Evolutionary conservation across 92 coral and sea anemone genomes (phyloP), one percentile per base, ranked within the genome.

Genomic region (Umimayanthus chanpuru): DNA sequence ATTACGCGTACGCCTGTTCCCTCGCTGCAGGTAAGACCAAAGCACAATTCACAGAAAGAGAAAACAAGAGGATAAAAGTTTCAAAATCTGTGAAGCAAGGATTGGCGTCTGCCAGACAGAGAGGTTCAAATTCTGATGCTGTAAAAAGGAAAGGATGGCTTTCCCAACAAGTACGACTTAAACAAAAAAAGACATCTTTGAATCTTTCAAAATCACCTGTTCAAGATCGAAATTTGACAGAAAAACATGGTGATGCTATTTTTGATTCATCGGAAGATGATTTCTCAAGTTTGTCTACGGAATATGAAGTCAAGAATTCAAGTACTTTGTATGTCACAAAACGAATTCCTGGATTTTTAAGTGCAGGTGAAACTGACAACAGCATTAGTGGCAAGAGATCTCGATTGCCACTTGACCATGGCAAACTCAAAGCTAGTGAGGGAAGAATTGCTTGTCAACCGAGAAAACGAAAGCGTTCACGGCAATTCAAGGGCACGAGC

Each of bases 1-100:
- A 92, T 79, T 94, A 90, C 53, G 97, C 97, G 1, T 91, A 68
- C 39, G 95, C 95, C 0, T 92, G 97, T 76, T 89, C 88, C 11
- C 72, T 92, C 26, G 92, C 95, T 18, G 65, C 47, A 49, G 29
- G 78, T 30, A 73, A 86, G 20, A 71, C 79, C 47, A 72, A 75
- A 44, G 73, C 73, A 44, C 71, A 36, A 20, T 25, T 81, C 28
- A 49, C 81, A 0, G 83, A 82, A 23, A 76, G 28, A 32, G 80
- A 80, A 25, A 66, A 50, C 23, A 30, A 36, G 26, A 72, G 32
- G 20, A 38, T 80, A 28, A 73, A 84, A 20, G 68, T 92, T 11
- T 85, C 68, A 3, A 68, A 76, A 43, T 79, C 95, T 18, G 88
- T 94, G 41, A 90, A 64, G 76, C 81, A 90, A 80, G 97, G 97